phyloP scores from a whole-genome alignment of 1,140 invertebrate genomes.

The Acyrthosiphon pisum region DNA sequence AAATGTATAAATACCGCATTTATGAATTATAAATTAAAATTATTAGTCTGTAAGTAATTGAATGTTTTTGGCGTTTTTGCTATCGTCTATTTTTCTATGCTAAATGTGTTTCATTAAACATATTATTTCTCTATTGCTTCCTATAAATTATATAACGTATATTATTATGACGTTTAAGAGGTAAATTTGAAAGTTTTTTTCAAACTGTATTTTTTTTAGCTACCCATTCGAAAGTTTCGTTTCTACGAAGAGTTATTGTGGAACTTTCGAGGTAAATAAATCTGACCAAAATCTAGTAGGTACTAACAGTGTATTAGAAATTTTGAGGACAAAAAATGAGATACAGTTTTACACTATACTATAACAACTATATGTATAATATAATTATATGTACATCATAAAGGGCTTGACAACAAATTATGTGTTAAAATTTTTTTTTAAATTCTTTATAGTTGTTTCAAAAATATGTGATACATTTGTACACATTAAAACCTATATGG shows the following conservation, averaged over 20 bases:
- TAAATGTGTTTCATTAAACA: not conserved
- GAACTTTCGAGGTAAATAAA: not conserved
- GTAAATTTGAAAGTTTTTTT: not conserved
- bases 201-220: not conserved
- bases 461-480: not conserved
- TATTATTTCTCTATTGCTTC: not conserved
- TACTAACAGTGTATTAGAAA: not conserved
- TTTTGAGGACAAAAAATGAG: not conserved
- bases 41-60: not conserved
- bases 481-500: not conserved
- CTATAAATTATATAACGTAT: not conserved
- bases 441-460: no score
- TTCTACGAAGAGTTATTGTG: not conserved
- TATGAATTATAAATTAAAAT: not conserved
- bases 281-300: not conserved
- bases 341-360: no score
- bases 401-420: no score
- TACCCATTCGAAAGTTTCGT: not conserved
- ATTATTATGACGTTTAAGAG: not conserved
- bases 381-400: no score
- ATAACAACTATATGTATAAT: no score
- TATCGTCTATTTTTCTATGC: no score
- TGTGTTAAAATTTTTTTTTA: no score
- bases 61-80: not conserved
- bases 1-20: not conserved